These are phyloP conservation scores for Columba livia DNA, from an alignment of 2,113 vertebrate genomes.

Conservation along the genomic window DNA sequence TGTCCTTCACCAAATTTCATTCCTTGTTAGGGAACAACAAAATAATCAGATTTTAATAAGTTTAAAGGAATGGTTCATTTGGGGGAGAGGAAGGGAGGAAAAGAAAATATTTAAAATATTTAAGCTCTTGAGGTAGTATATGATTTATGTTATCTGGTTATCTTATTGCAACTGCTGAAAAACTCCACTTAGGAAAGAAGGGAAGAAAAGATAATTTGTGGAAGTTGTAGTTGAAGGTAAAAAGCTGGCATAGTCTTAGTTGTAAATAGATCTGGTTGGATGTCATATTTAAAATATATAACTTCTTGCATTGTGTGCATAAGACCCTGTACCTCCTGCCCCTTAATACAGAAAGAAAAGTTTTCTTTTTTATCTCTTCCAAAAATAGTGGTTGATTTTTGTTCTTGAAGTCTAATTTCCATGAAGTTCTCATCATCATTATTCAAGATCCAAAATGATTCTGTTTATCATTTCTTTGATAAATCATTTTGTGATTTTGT, in stretches of 20 bases:
- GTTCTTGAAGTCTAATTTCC: background rate
- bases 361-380: background rate
- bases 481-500: background rate
- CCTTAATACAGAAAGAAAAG: background rate
- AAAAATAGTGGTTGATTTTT: background rate
- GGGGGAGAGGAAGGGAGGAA: background rate
- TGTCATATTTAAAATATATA: background rate
- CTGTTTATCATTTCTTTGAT: background rate
- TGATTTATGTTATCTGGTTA: background rate
- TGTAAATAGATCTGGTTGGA: background rate
- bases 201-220: background rate
- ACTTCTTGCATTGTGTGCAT: background rate
- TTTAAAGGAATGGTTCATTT: background rate
- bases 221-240: background rate
- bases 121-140: background rate
- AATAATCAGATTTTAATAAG: background rate
- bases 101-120: background rate
- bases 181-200: background rate
- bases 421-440: background rate
- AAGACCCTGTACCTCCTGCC: background rate
- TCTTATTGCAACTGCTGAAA: background rate
- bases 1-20: background rate
- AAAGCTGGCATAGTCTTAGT: background rate
- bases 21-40: background rate
- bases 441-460: background rate